A percentile compares a stretch with the other conserved stretches of the same genome.
Conservation (phyloP, 2,113 vertebrate genomes). For the Saiga tatarica region DNA sequence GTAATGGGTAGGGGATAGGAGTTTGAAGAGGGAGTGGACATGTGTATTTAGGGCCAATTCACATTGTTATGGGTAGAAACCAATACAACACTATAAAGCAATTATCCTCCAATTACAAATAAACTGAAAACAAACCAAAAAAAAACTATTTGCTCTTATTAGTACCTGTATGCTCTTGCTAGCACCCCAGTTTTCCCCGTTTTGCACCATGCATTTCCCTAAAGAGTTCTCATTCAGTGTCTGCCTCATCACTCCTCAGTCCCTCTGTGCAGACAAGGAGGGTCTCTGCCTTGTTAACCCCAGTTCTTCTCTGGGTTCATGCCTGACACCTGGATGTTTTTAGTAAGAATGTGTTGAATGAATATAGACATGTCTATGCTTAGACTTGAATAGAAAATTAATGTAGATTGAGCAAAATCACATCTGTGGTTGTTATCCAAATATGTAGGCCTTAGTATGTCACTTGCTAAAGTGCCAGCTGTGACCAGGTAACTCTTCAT, state of each 20-base stretch:
- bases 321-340: neutral
- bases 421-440: neutral
- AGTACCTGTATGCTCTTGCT: too few relatives aligned
- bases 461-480: neutral
- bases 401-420: neutral
- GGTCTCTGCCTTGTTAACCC: neutral
- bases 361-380: slow-evolving; percentile 10
- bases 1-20: neutral
- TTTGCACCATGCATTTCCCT: neutral
- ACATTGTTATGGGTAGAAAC: neutral
- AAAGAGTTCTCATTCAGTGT: neutral
- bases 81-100: neutral
- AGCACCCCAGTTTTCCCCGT: neutral
- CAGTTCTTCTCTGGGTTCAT: neutral
- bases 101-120: neutral
- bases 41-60: neutral
- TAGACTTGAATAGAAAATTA: neutral
- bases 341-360: neutral
- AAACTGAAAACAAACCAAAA: neutral
- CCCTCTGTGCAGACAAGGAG: neutral
- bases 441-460: slow-evolving; percentile 8
- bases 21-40: neutral
- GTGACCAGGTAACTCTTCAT: slow-evolving; percentile 1
- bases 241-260: neutral
- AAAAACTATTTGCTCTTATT: neutral